A percentile compares a stretch with the other conserved stretches of the same genome.
Conservation (phyloP, 2,797 vertebrate species). For the Gallinago stenura region DNA sequence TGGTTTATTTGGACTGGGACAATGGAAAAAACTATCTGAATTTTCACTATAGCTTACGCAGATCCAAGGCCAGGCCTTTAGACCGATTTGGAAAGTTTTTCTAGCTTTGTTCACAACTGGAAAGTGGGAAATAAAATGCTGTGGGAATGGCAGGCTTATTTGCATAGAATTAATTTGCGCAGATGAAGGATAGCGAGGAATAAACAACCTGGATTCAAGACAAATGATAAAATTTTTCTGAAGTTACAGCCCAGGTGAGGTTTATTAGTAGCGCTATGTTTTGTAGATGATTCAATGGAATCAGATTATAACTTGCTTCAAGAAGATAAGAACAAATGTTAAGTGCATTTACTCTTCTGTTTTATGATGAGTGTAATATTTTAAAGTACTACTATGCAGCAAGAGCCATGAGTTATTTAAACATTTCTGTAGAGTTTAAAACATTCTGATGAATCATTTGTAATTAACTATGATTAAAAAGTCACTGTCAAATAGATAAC, state of each 20-base stretch:
- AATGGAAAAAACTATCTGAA: rapidly evolving
- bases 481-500: conserved; percentile 10
- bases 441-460: conserved; percentile 26
- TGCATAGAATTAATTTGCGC: not conserved
- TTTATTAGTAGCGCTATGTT: not conserved
- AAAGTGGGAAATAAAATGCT: not conserved
- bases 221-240: not conserved
- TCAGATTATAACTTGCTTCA: not conserved
- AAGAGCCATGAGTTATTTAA: not conserved
- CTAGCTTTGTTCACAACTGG: not conserved
- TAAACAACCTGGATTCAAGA: not conserved
- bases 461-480: conserved; percentile 52
- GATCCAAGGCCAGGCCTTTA: not conserved
- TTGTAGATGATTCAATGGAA: not conserved
- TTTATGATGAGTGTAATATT: not conserved
- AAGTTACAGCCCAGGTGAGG: not conserved
- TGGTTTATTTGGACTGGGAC: not conserved
- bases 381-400: not conserved
- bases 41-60: not conserved
- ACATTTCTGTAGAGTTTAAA: conserved; percentile 40
- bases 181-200: not conserved
- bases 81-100: not conserved
- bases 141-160: not conserved
- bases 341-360: not conserved
- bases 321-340: not conserved